A percentile compares a stretch with the other conserved stretches of the same genome.
phyloP scores from a whole-genome alignment of 2,888 invertebrate genomes.

The Acholoe squamosa region DNA sequence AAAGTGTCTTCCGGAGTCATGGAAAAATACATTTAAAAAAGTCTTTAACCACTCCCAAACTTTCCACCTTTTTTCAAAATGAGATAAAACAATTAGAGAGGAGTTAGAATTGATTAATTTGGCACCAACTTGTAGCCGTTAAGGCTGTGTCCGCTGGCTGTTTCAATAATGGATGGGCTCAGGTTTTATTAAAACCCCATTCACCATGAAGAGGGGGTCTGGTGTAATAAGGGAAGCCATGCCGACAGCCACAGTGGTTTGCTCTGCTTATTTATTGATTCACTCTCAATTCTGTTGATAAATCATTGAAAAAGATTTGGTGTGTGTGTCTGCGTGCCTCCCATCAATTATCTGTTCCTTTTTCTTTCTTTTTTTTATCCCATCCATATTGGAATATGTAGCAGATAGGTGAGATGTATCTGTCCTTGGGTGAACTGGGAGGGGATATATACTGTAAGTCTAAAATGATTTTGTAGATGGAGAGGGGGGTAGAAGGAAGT shows the following conservation, averaged over 20 bases:
- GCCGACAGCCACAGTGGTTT: not conserved
- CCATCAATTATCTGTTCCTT: not conserved
- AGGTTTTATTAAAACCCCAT: slow-evolving; percentile 2
- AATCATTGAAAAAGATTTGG: slow-evolving; percentile 25
- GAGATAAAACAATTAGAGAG: not conserved
- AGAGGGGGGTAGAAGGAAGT: no score
- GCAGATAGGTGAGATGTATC: no score
- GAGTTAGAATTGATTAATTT: slow-evolving; percentile 9
- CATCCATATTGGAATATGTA: no score
- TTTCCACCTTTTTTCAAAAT: not conserved
- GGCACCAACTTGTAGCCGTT: not conserved
- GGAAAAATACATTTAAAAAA: not conserved
- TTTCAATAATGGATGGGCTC: not conserved
- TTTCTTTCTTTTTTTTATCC: not conserved
- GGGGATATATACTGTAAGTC: no score
- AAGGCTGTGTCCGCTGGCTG: not conserved
- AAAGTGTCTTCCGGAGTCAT: not conserved
- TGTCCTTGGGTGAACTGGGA: no score
- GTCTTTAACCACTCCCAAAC: not conserved
- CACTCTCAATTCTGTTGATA: slow-evolving; percentile 29
- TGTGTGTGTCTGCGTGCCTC: not conserved
- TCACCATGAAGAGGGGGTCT: not conserved
- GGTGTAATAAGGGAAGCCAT: not conserved
- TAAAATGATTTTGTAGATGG: no score
- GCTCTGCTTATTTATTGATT: slow-evolving; percentile 35